phyloP scores from a whole-genome alignment of 2,113 vertebrate genomes.

The Plecotus auritus region DNA sequence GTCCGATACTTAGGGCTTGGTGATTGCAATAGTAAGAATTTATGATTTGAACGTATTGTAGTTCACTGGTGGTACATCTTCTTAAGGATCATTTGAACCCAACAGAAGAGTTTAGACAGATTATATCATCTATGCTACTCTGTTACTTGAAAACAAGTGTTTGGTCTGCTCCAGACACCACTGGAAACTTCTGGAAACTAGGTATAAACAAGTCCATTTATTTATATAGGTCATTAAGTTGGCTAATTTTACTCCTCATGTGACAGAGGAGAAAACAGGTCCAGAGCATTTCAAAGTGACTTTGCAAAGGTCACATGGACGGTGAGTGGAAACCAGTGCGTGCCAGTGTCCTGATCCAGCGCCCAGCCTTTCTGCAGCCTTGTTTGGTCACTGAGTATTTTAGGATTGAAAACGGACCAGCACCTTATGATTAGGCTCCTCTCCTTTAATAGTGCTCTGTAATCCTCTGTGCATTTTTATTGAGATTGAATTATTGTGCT shows the following conservation, averaged over 20 bases:
- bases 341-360: not conserved
- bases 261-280: not conserved
- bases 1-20: not conserved
- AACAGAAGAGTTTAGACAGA: not conserved
- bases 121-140: not conserved
- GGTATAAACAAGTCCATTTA: not conserved
- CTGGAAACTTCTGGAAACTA: not conserved
- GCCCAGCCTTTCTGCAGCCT: not conserved
- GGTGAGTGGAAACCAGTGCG: not conserved
- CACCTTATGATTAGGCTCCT: not conserved
- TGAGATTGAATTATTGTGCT: conserved; percentile 17
- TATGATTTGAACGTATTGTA: not conserved
- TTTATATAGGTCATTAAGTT: not conserved
- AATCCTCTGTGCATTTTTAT: not conserved
- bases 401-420: not conserved
- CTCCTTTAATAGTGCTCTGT: not conserved
- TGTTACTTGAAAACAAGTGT: not conserved
- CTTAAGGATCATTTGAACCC: not conserved
- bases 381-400: not conserved
- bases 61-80: not conserved
- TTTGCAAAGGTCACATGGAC: not conserved
- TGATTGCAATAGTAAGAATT: not conserved
- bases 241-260: not conserved
- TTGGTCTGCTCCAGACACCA: not conserved
- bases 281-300: not conserved